phyloP scores from a whole-genome alignment of 2,113 vertebrate genomes.

The Phrynosoma blainvillii region DNA sequence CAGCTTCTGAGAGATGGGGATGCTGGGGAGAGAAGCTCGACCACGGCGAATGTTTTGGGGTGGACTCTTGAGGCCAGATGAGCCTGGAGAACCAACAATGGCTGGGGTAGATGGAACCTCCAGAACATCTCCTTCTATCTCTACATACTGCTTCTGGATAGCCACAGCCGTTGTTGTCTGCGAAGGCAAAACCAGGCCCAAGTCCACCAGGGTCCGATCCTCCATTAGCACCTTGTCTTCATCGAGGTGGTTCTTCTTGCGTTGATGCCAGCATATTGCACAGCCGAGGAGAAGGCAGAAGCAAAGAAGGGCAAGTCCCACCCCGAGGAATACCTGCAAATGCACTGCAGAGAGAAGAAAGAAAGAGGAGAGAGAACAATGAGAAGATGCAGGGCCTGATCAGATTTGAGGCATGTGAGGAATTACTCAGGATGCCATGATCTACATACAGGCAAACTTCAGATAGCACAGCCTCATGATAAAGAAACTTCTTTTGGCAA shows the following conservation, averaged over 20 bases:
- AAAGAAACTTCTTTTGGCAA: too few species aligned
- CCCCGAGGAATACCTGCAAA: constrained; percentile 76
- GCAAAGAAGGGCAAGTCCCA: constrained; percentile 78
- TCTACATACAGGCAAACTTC: too few species aligned
- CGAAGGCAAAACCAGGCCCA: constrained; percentile 52
- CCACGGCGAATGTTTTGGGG: constrained; percentile 32
- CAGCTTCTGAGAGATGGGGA: constrained; percentile 65
- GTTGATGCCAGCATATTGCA: constrained; percentile 73
- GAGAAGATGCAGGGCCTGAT: not conserved
- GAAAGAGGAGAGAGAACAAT: not conserved
- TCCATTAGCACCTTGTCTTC: constrained; percentile 46
- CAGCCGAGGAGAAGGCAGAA: constrained; percentile 81
- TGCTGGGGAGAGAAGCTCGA: constrained; percentile 70
- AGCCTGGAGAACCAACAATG: constrained; percentile 11
- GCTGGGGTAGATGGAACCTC: constrained; percentile 53
- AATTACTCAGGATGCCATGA: not conserved
- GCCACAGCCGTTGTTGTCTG: constrained; percentile 36
- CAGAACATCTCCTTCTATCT: constrained; percentile 72
- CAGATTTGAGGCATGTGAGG: not conserved
- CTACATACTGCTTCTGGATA: constrained; percentile 74
- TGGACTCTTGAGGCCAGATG: accelerated
- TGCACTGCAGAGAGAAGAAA: constrained; percentile 68
- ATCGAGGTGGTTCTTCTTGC: not conserved
- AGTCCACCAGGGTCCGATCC: constrained; percentile 56
- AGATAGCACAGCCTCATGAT: too few species aligned